Conservation (phyloP, 2,113 vertebrate genomes). For the Stegastes partitus region DNA sequence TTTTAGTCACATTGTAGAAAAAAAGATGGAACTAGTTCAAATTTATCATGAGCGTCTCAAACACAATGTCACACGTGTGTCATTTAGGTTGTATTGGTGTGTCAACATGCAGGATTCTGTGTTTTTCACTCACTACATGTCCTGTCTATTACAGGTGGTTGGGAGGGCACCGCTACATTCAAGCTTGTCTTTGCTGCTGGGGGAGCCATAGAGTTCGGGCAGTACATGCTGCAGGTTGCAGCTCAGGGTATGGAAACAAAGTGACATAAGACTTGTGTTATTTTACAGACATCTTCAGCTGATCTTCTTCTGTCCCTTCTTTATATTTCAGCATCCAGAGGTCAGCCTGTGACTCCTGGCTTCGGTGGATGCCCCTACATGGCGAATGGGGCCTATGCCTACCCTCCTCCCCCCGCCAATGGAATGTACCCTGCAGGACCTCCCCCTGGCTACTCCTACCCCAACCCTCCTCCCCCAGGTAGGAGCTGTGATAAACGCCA, state of each 20-base stretch:
- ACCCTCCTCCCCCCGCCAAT: constrained; percentile 88
- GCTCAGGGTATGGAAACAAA: constrained; percentile 87
- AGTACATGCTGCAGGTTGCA: constrained; percentile 94
- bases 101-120: background rate
- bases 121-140: background rate
- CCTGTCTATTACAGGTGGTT: constrained; percentile 87
- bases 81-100: background rate
- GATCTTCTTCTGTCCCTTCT: background rate
- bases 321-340: constrained; percentile 89
- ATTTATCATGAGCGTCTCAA: too few species aligned
- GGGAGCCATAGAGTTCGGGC: constrained; percentile 97
- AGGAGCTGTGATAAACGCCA: background rate
- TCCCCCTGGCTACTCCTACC: constrained; percentile 88
- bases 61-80: background rate
- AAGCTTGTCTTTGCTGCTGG: constrained; percentile 92
- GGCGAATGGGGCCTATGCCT: constrained; percentile 92
- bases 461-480: constrained; percentile 84
- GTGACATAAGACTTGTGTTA: background rate
- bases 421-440: constrained; percentile 88
- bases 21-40: too few species aligned
- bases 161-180: constrained; percentile 92
- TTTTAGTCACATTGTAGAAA: too few species aligned
- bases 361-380: constrained; percentile 91
- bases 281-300: background rate
- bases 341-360: constrained; percentile 88